A percentile compares a stretch with the other conserved stretches of the same genome.
Evolutionary conservation across 2,888 invertebrate species (phyloP).

Genomic region (Chloroclystis v-ata): DNA sequence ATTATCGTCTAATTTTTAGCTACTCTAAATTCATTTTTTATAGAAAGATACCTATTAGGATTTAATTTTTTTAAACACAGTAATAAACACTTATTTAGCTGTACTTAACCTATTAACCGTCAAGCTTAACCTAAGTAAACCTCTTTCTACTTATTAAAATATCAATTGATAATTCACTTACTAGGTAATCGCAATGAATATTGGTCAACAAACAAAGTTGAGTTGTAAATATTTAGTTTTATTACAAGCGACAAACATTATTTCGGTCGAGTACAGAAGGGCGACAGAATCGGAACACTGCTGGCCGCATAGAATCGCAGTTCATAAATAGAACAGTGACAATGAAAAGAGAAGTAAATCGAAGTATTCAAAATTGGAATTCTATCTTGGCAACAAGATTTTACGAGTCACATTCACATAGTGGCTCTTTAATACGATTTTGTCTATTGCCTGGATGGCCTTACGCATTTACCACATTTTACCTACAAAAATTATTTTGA

Average conservation of each 20-base stretch:
- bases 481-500: background rate
- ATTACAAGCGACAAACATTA: constrained; percentile 18
- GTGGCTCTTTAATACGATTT: constrained; percentile 7
- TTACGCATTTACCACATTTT: constrained; percentile 3
- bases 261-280: constrained; percentile 37
- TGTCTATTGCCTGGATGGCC: constrained; percentile 4
- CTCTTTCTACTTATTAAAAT: too few relatives aligned
- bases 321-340: constrained; percentile 53
- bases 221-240: constrained; percentile 6
- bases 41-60: too few relatives aligned
- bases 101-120: too few relatives aligned
- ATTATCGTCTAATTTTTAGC: too few relatives aligned
- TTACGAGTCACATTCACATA: background rate
- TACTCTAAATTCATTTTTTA: too few relatives aligned
- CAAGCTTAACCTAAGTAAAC: too few relatives aligned
- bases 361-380: constrained; percentile 37
- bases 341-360: constrained; percentile 45
- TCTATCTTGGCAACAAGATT: constrained; percentile 18
- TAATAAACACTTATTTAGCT: too few relatives aligned
- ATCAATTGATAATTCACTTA: too few relatives aligned
- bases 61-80: too few relatives aligned
- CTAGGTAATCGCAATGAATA: too few relatives aligned
- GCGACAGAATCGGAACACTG: constrained; percentile 41
- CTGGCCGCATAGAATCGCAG: constrained; percentile 44
- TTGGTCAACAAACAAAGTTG: background rate